A percentile compares a stretch with the other conserved stretches of the same genome.
Conservation (phyloP, 2,888 invertebrate genomes). For the Protonemura montana region DNA sequence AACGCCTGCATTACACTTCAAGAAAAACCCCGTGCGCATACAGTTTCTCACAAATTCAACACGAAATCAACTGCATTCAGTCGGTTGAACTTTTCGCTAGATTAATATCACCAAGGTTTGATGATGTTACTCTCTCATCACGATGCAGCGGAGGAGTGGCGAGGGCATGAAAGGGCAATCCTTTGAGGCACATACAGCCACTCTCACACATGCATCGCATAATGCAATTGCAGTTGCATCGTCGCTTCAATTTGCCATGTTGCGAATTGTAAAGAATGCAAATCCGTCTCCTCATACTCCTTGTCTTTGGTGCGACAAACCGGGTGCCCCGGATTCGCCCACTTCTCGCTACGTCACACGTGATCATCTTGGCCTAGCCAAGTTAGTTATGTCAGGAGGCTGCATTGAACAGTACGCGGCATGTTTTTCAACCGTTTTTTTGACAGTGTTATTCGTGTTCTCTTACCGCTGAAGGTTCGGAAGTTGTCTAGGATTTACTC, state of each 20-base stretch:
- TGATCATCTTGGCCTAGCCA: neutral
- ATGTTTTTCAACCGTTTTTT: neutral
- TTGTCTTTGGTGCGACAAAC: neutral
- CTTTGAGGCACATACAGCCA: neutral
- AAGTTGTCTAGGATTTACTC: neutral
- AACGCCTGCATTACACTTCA: no score
- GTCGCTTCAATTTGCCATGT: constrained; percentile 25
- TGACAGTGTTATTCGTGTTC: neutral
- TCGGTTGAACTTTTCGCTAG: neutral
- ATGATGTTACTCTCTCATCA: neutral
- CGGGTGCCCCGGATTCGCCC: neutral
- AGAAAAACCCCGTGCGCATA: neutral
- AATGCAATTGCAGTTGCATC: constrained; percentile 41
- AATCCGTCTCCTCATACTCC: constrained; percentile 30
- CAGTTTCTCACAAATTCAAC: neutral
- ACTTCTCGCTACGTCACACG: neutral
- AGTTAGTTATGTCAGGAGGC: neutral
- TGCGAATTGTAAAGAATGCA: constrained; percentile 38
- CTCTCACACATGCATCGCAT: constrained; percentile 8
- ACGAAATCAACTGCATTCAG: neutral
- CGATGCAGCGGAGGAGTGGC: neutral
- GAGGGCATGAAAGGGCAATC: neutral
- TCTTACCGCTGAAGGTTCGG: neutral
- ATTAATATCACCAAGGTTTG: neutral
- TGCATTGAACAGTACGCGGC: neutral